These are phyloP conservation scores for Anguilla megastoma DNA, from an alignment of 2,797 vertebrate species.

Conservation along the genomic window DNA sequence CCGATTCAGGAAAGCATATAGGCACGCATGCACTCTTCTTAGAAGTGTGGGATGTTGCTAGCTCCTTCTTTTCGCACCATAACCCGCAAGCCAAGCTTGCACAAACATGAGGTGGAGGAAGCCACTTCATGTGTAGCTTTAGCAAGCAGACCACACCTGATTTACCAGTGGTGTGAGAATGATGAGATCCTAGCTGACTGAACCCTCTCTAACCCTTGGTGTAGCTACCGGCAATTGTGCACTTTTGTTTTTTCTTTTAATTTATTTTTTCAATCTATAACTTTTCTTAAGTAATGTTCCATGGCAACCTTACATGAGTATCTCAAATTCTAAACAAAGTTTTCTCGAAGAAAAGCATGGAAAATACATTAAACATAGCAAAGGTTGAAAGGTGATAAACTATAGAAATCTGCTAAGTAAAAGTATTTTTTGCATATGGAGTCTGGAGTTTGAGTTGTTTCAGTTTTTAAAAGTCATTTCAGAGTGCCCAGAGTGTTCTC, in stretches of 20 bases:
- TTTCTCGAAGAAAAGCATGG: neutral
- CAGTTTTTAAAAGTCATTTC: neutral
- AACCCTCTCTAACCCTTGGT: too few species aligned
- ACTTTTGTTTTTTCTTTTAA: neutral
- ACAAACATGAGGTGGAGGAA: neutral
- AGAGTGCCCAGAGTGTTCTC: neutral
- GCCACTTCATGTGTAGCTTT: neutral
- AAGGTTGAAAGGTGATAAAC: neutral
- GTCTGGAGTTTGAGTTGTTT: neutral
- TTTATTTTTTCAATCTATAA: neutral
- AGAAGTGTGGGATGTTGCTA: neutral
- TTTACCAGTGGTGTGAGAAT: neutral
- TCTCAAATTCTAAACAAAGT: neutral
- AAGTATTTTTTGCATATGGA: neutral
- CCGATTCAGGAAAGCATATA: too few species aligned
- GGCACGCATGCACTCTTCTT: neutral
- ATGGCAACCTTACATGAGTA: neutral
- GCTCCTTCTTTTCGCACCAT: neutral
- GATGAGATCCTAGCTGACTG: too few species aligned
- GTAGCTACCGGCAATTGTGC: neutral
- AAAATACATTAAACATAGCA: neutral
- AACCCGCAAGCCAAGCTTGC: neutral
- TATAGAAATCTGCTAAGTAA: neutral
- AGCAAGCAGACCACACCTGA: neutral
- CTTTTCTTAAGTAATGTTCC: neutral